These are phyloP conservation scores for Martes martes DNA, from an alignment of 2,113 vertebrate genomes.

Conservation along the genomic window DNA sequence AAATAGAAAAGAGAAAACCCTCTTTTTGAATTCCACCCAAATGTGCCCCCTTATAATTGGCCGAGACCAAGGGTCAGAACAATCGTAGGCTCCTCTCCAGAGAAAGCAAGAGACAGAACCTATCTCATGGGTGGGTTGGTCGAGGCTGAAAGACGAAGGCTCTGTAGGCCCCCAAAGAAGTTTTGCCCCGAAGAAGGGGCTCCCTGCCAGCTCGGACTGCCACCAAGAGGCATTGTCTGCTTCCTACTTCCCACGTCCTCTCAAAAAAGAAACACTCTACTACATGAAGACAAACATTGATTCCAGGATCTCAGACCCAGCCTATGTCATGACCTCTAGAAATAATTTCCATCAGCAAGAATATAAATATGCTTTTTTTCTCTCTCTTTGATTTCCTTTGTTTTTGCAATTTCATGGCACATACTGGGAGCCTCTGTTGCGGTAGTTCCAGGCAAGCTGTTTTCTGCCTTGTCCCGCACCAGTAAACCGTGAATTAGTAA, in stretches of 20 bases:
- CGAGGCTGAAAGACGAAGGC: background rate
- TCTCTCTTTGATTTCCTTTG: slow-evolving; percentile 35
- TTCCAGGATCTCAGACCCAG: slow-evolving; percentile 49
- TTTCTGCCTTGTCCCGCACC: background rate
- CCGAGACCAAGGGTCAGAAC: background rate
- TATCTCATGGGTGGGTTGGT: background rate
- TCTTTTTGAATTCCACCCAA: background rate
- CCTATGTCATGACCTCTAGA: slow-evolving; percentile 50
- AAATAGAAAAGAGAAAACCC: background rate
- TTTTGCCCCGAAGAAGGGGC: background rate
- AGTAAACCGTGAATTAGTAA: background rate
- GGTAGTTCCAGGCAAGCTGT: background rate
- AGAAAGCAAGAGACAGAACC: background rate
- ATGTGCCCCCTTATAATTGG: background rate
- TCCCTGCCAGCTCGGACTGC: slow-evolving; percentile 4
- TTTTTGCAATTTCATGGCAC: slow-evolving; percentile 11
- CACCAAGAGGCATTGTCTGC: slow-evolving; percentile 10
- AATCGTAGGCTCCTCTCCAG: background rate
- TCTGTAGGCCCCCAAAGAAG: background rate
- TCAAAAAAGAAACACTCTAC: slow-evolving; percentile 44
- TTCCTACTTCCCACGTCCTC: slow-evolving; percentile 52
- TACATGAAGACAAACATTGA: slow-evolving; percentile 38
- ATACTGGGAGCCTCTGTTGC: background rate
- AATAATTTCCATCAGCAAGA: slow-evolving; percentile 71
- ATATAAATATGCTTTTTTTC: slow-evolving; percentile 11